A percentile compares a stretch with the other conserved stretches of the same genome.
phyloP scores from a whole-genome alignment of 2,113 vertebrate species.

The Acrocephalus arundinaceus region DNA sequence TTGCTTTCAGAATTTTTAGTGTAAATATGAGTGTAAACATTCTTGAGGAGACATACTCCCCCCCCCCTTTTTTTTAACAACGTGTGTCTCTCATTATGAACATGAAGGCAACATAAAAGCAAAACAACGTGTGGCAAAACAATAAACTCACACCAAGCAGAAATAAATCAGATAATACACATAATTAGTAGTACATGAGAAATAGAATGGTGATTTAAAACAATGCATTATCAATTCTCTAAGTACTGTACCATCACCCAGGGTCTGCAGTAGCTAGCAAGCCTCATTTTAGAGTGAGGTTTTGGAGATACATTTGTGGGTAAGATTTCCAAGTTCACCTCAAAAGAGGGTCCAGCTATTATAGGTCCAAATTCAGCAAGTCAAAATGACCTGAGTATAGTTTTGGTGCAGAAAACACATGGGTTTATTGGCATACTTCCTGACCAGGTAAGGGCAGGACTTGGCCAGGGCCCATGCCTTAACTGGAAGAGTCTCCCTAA shows the following conservation, averaged over 20 bases:
- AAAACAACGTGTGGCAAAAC: neutral
- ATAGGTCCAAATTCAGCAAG: neutral
- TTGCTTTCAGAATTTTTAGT: neutral
- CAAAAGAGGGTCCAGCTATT: neutral
- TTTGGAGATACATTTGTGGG: neutral
- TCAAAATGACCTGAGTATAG: neutral
- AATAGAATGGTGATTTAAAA: neutral
- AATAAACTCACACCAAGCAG: neutral
- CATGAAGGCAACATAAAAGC: neutral
- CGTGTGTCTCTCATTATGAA: neutral
- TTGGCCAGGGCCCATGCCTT: neutral
- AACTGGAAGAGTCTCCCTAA: neutral
- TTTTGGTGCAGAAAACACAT: neutral
- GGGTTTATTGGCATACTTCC: neutral
- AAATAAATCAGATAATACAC: neutral
- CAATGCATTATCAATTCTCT: neutral
- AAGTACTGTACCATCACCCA: neutral
- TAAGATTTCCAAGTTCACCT: neutral
- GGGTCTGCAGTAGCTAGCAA: neutral
- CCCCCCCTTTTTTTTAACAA: too few species aligned
- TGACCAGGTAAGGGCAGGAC: neutral
- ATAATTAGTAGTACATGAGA: neutral
- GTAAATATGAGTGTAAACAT: neutral
- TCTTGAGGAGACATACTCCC: neutral
- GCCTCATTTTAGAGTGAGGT: neutral